Evolutionary conservation across 2,113 vertebrate species (phyloP).

Genomic region (Gorsachius goisagi): DNA sequence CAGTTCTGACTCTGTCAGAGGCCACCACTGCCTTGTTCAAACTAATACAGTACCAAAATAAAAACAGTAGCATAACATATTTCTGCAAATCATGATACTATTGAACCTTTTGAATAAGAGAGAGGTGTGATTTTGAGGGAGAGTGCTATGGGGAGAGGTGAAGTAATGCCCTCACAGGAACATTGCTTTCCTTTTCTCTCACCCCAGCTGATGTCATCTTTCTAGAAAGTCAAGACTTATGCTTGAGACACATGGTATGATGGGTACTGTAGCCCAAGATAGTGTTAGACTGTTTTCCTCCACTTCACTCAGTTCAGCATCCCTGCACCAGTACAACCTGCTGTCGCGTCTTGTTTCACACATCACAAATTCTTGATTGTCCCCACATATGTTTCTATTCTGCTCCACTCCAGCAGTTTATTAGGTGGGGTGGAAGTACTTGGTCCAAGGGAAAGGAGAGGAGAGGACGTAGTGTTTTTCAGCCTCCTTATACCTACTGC

Average conservation of each 20-base stretch:
- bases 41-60: background rate
- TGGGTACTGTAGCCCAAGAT: background rate
- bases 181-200: background rate
- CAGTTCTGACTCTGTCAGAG: background rate
- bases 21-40: background rate
- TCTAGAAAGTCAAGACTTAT: background rate
- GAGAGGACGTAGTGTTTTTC: background rate
- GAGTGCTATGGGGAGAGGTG: background rate
- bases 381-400: background rate
- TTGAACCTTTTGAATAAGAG: background rate
- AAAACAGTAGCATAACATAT: background rate
- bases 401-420: background rate
- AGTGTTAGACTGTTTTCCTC: background rate
- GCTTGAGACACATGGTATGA: background rate
- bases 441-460: background rate
- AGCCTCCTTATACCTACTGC: background rate
- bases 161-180: background rate
- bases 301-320: background rate
- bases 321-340: background rate
- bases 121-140: background rate
- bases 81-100: background rate
- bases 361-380: background rate
- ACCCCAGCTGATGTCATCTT: background rate
- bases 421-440: background rate
- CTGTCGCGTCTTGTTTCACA: fast-evolving